Evolutionary conservation across 2,113 vertebrate species (phyloP), one percentile per base, ranked within the genome.

Genomic region (Actenoides lindsayi): DNA sequence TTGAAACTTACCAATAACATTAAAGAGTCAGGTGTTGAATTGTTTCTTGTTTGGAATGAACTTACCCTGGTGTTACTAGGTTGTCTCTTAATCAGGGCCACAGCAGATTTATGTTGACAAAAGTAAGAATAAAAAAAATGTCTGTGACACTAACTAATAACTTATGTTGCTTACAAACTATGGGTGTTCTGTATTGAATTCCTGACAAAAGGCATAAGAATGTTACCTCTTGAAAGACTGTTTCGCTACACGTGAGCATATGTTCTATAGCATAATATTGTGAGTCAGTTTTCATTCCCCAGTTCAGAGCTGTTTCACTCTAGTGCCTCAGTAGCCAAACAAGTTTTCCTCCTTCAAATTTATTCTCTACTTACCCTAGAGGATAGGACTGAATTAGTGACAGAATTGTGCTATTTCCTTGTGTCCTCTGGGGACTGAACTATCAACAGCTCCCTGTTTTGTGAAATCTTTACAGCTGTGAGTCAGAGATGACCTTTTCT

Each of bases 401-500:
- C 65, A 96, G 70, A 87, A 94, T 94, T 92, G 79, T 0, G 1
- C 50, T 70, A 33, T 75, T 97, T 95, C n/a, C 51, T 81, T 78
- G 28, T 69, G 82, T 68, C 83, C 74, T 91, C 64, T 75, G 63
- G 88, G 94, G 53, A 79, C 25, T 60, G 57, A 96, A 63, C 79
- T 92, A 81, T 83, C 90, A 95, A 79, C 56, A 97, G 6, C 63
- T 60, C 39, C 3, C 30, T 78, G 85, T 70, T 81, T 64, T 89
- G 59, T 80, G 81, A 87, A 89, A 91, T 86, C 74, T 89, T 84
- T 77, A 63, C 67, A 88, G 74, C 90, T 93, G 44, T 95, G 94
- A 97, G 94, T 96, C 89, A 95, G 62, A 89, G 51, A 83, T 94
- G 93, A 95, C 91, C 93, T 97, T 97, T 97, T 69, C 51, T 56